Base-by-base conservation (phyloP, 2,888 invertebrate species). In the Coremacera marginata region DNA sequence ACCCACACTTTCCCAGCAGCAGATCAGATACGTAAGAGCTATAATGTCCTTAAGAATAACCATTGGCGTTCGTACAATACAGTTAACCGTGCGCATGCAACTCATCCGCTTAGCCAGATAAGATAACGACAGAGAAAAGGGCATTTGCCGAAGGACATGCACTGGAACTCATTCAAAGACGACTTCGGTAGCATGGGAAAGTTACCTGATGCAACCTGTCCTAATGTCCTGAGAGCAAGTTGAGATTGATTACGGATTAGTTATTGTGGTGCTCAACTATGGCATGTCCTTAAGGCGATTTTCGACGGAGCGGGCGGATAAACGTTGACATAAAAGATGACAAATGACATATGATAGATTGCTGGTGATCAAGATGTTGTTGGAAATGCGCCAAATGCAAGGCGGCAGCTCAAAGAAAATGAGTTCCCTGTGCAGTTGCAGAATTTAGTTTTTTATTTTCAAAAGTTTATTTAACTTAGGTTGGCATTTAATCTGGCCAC, bases 1-100 rank as follows among this genome's bases (percentile, higher is more conserved):
- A 2, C 1, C 57, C 57, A 19, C 34, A 27, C 11, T 31, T 31
- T 65, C 68, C 49, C 67, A 37, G n/a, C 34, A 67, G 67, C 67
- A 37, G 44, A 34, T 19, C 67, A 67, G 19, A 67, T 67, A 14
- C 44, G 11, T 44, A 44, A 44, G 19, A 16, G 19, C 37, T 44
- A 71, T 71, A 22, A 57, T 55, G 49, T 73, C 65, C 34, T 63
- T 49, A 16, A 73, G 44, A 49, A 72, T 49, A 34, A 34, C 19
- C 49, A 25, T 25, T 19, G 55, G 34, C 49, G 25, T 11, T 19
- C 4, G 44, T 3, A 62, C 49, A 72, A 72, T 62, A 65, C 11
- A 63, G 31, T 73, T 85, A 88, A 85, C 84, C 86, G 85, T 88
- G 88, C 86, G 87, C 86, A 86, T 85, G 82, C 82, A 82, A 85